Conservation (phyloP, 2,113 vertebrate species). For the Lophochroa leadbeateri region DNA sequence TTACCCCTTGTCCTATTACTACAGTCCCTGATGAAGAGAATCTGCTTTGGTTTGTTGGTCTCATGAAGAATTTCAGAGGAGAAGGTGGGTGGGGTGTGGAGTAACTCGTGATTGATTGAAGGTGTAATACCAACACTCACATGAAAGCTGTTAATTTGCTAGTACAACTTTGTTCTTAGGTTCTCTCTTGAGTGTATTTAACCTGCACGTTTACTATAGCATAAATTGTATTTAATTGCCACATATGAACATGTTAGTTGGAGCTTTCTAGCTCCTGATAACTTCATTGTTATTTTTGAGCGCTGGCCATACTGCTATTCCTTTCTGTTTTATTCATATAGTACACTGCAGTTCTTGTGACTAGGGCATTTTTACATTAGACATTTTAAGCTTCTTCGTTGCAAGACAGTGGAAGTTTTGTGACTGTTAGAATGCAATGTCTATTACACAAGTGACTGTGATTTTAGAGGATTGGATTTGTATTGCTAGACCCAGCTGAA, state of each 20-base stretch:
- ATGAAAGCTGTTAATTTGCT: neutral
- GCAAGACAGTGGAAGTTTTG: neutral
- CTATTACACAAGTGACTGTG: neutral
- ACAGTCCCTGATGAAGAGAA: neutral
- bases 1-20: neutral
- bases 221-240: neutral
- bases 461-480: neutral
- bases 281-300: neutral
- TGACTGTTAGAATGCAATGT: neutral
- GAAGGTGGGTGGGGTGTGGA: neutral
- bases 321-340: neutral
- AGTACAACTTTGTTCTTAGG: neutral
- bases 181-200: neutral
- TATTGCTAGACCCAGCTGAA: neutral
- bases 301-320: neutral
- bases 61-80: neutral
- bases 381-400: neutral
- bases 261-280: neutral
- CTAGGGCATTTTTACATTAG: neutral
- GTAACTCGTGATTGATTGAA: neutral
- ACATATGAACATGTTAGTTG: neutral
- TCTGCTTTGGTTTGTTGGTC: neutral
- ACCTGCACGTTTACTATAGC: neutral
- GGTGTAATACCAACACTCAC: neutral
- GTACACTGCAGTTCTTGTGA: neutral